phyloP scores from a whole-genome alignment of 2,113 vertebrate species.

The Loxodonta africana region DNA sequence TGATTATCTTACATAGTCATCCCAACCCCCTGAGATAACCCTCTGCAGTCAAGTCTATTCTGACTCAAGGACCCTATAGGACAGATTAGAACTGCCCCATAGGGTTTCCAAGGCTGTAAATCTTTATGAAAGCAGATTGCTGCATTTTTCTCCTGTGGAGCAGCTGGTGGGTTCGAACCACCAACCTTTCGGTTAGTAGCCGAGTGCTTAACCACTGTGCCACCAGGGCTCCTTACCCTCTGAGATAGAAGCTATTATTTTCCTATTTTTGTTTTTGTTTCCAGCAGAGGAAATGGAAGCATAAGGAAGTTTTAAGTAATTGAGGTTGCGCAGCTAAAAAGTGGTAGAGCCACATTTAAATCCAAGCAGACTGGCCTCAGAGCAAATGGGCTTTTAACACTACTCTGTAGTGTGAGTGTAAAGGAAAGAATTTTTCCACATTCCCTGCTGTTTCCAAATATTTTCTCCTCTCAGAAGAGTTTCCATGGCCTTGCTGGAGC shows the following conservation, averaged over 20 bases:
- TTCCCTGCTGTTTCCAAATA: not conserved
- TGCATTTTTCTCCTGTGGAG: too few relatives aligned
- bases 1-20: constrained; percentile 13
- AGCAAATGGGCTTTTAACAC: not conserved
- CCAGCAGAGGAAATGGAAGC: constrained; percentile 29
- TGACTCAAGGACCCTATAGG: too few relatives aligned
- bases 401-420: not conserved
- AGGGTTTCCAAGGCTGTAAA: too few relatives aligned
- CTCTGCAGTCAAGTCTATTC: too few relatives aligned
- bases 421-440: not conserved
- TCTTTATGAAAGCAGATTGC: too few relatives aligned
- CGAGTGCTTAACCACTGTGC: too few relatives aligned
- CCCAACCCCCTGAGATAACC: not conserved
- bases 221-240: not conserved
- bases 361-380: not conserved
- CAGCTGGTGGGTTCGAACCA: too few relatives aligned
- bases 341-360: not conserved
- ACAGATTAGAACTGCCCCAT: too few relatives aligned
- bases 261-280: constrained; percentile 59
- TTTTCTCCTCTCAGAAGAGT: not conserved
- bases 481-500: not conserved
- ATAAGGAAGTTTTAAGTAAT: constrained; percentile 37
- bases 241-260: not conserved
- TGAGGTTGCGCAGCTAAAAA: not conserved
- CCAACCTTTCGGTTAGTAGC: too few relatives aligned